Evolutionary conservation across 2,797 vertebrate genomes (phyloP), one percentile per base, ranked within the genome.

Genomic region (Oreochromis grahami): DNA sequence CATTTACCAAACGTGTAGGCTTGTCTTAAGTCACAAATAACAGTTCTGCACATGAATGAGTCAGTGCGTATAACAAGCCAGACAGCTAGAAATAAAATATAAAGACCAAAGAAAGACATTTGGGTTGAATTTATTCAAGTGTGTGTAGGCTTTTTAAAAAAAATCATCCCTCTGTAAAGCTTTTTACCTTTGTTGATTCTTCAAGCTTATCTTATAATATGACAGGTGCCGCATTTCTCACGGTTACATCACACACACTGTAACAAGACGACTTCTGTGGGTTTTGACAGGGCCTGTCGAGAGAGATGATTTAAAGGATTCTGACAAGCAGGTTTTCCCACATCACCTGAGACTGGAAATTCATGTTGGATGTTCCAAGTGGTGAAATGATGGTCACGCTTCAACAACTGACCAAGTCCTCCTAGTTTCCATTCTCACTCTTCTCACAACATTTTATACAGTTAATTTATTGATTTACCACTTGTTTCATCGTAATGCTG

Each of bases 171-270:
- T 2, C 68, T 48, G 68, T 50, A 74, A 74, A 74, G 43, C 17
- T 32, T 74, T 74, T 50, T 74, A 74, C 7, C 70, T 74, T 45
- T 74, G 43, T 50, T 50, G 26, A 74, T 50, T 70, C 72, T 58
- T 74, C 41, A 38, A 29, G 36, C 55, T 29, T 48, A 14, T 79
- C 32, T 55, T 68, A 34, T 48, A 79, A 72, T 24, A 50, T 29
- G 80, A 87, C 79, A 87, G 83, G 51, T 84, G 84, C 84, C 78
- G 77, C 60, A 83, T 91, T 87, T 87, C 85, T 80, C 53, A 55
- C n/a, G n/a, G 34, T 90, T 87, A 68, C 88, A 89, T 89, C 83
- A 89, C n/a, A 9, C 15, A 17, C 50, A 29, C 11, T 12, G 65
- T 17, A 76, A 82, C 48, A 50, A 84, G 51, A 51, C 14, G 8